Base-by-base conservation (phyloP, 2,113 vertebrate genomes). In the Clinocottus analis region DNA sequence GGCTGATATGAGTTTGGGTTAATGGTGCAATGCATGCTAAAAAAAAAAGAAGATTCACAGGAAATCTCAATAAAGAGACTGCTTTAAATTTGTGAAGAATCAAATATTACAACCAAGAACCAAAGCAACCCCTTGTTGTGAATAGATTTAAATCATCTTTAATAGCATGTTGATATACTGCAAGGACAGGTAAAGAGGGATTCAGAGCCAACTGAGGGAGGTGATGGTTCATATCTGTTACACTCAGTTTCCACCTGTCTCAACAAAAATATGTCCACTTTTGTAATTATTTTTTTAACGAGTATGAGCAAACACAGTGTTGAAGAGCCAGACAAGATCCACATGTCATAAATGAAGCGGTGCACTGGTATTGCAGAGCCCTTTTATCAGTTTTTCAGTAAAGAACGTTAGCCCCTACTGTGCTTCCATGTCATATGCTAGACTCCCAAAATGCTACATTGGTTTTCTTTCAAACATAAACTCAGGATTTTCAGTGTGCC, bases 81-180 rank as follows among this genome's bases (percentile, higher is more conserved):
- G 2, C 6, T 39, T 53, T 27, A 21, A 21, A 53, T 19, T 9
- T 27, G 23, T 45, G 3, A 45, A 45, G 10, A 71, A 43, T 17
- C 1, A 56, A 75, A 12, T 1, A 16, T 60, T 16, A 5, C 56
- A 68, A 45, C 21, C 37, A 90, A 86, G 65, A 90, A 87, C 16
- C 21, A 53, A 81, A 85, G 47, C 67, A 79, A 75, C 8, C 33
- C 43, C 62, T 27, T 80, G 56, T 59, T 51, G 77, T 87, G 79
- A 88, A 86, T 84, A 84, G 82, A 91, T 72, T 93, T 90, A 90
- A 94, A 92, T 92, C 43, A 92, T 93, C 84, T 94, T 94, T 93
- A 94, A 93, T 94, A 93, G 90, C 90, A 93, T 91, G 91, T 93
- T 91, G 86, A 92, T 91, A 92, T 91, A 92, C 87, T 85, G 88